Conservation (phyloP, 2,113 vertebrate species). For the Haplotaxodon microlepis region DNA sequence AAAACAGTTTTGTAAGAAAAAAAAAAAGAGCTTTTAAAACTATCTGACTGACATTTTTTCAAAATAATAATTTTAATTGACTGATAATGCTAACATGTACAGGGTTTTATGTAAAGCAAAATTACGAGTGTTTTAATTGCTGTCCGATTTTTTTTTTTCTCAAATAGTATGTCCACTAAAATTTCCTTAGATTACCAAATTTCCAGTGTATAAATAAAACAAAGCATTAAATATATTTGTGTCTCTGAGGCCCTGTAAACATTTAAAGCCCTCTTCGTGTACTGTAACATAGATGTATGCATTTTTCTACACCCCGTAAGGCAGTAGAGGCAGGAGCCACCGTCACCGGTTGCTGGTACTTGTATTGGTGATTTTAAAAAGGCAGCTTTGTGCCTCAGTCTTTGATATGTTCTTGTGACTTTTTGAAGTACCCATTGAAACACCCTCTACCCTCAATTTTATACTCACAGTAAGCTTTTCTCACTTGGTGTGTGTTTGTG, state of each 20-base stretch:
- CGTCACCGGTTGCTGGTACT: conserved; percentile 23
- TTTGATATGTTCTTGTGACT: conserved; percentile 58
- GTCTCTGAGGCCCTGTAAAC: neutral
- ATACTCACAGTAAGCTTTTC: conserved; percentile 22
- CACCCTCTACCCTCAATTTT: neutral
- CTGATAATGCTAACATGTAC: conserved; percentile 17
- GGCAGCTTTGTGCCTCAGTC: conserved; percentile 60
- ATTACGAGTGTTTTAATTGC: conserved; percentile 30
- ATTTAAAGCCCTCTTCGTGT: neutral
- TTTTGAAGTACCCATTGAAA: conserved; percentile 39
- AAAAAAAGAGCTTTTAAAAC: conserved; percentile 2
- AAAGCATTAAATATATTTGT: conserved; percentile 28
- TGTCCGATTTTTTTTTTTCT: neutral
- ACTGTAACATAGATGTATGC: conserved; percentile 51
- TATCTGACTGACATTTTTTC: conserved; percentile 15
- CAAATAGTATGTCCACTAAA: neutral
- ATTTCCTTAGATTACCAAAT: conserved; percentile 35
- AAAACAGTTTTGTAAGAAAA: conserved; percentile 30
- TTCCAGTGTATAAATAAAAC: neutral
- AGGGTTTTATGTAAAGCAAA: conserved; percentile 32
- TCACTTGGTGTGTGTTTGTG: neutral
- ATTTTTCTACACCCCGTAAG: conserved; percentile 27
- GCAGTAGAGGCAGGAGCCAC: conserved; percentile 16
- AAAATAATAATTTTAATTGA: conserved; percentile 31
- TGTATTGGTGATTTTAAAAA: conserved; percentile 27